Conservation (phyloP, 2,113 vertebrate genomes). For the Cryptomyrus ogoouensis region DNA sequence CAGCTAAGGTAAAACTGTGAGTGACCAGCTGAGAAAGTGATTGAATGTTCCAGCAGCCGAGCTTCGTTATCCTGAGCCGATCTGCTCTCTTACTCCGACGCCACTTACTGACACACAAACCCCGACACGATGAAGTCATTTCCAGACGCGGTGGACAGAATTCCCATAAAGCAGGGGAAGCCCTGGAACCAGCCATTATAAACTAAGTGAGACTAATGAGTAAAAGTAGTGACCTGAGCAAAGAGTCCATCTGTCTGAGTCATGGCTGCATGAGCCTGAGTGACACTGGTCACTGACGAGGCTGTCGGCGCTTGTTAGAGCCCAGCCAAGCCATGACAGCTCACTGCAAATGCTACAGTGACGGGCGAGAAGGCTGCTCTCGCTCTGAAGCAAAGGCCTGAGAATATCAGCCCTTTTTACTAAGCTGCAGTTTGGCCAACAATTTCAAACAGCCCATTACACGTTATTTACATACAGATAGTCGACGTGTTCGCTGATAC, state of each 20-base stretch:
- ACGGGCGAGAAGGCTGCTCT: neutral
- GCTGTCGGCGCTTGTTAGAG: neutral
- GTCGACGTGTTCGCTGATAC: neutral
- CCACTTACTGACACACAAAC: neutral
- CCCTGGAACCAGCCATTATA: neutral
- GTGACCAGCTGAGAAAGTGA: neutral
- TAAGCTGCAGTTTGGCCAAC: neutral
- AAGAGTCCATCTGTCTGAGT: neutral
- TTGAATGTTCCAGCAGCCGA: neutral
- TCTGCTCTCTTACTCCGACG: neutral
- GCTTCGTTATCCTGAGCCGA: neutral
- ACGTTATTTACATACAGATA: neutral
- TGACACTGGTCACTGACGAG: neutral
- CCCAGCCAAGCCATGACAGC: neutral
- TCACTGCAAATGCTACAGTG: neutral
- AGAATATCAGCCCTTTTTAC: neutral
- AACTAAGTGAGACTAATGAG: neutral
- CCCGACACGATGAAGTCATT: neutral
- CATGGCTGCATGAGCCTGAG: neutral
- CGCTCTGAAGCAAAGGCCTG: neutral
- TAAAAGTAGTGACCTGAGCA: neutral
- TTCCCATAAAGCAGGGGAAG: neutral
- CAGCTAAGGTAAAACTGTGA: neutral
- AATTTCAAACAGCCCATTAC: neutral
- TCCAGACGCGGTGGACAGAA: neutral